Evolutionary conservation across 1,140 invertebrate species (phyloP).

Genomic region (roundworm (Caenorhabditis elegans)): WBcel235 BX284602.5:4071001-4071500

Average conservation of each 20-base stretch:
- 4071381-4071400: slow-evolving; percentile 6
- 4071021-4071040: too few species aligned
- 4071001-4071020: too few species aligned
- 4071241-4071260: neutral
- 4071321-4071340: neutral
- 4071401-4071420: slow-evolving; percentile 34
- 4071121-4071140: too few species aligned
- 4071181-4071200: neutral
- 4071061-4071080: too few species aligned
- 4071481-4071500: slow-evolving; percentile 37
- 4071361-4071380: neutral
- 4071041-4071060: too few species aligned
- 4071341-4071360: slow-evolving; percentile 2
- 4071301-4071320: neutral
- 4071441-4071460: slow-evolving; percentile 13
- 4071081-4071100: too few species aligned
- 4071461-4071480: slow-evolving; percentile 16
- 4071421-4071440: slow-evolving; percentile 28
- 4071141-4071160: neutral
- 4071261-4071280: neutral
- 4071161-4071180: slow-evolving; percentile 2
- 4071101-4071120: too few species aligned
- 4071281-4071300: neutral
- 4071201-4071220: neutral
- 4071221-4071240: neutral